Conservation (phyloP, 2,113 vertebrate species). For the Charadrius vociferus region DNA sequence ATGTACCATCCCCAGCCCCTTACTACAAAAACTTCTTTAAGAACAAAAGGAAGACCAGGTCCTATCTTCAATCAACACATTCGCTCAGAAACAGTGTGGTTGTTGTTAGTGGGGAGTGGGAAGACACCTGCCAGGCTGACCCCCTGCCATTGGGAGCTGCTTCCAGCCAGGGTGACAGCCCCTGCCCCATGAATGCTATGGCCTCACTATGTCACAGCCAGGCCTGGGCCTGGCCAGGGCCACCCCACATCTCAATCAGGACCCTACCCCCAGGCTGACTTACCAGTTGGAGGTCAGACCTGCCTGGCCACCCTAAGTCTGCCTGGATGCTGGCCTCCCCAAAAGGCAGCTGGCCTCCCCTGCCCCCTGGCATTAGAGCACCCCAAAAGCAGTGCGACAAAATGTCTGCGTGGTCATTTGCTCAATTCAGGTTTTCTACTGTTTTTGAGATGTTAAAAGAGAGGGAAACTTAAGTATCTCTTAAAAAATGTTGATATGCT, state of each 20-base stretch:
- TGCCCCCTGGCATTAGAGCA: not conserved
- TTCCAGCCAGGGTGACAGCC: not conserved
- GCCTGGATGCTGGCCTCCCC: not conserved
- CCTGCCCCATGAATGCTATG: not conserved
- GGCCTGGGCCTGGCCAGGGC: not conserved
- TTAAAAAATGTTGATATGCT: not conserved
- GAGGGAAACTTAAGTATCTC: not conserved
- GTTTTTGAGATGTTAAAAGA: not conserved
- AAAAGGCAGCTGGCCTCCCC: rapidly evolving
- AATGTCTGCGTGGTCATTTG: not conserved
- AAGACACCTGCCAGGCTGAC: not conserved
- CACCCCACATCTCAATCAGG: not conserved
- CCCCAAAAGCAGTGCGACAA: not conserved
- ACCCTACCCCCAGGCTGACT: not conserved
- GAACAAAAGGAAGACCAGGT: not conserved
- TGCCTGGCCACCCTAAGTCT: not conserved
- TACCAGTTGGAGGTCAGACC: not conserved
- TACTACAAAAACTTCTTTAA: not conserved
- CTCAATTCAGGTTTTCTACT: not conserved
- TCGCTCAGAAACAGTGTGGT: not conserved
- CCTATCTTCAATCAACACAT: not conserved
- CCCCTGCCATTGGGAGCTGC: not conserved
- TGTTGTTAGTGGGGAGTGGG: not conserved
- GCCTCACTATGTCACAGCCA: not conserved
- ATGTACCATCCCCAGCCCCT: not conserved